These are phyloP conservation scores for Bembecia ichneumoniformis DNA, from an alignment of 2,888 invertebrate genomes.

Conservation along the genomic window DNA sequence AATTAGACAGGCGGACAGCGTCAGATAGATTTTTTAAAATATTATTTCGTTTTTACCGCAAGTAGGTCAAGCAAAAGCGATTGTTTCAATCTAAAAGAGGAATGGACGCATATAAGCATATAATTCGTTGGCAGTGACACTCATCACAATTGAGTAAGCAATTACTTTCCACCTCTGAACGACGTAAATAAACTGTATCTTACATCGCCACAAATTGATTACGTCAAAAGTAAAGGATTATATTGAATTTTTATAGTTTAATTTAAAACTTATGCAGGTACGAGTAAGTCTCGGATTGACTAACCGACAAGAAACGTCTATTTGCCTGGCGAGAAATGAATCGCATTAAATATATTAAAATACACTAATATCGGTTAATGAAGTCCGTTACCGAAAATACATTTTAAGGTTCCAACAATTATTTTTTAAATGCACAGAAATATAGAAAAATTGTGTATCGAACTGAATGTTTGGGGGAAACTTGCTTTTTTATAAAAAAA, in stretches of 20 bases:
- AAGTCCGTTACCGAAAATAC: too few species aligned
- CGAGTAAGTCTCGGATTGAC: neutral
- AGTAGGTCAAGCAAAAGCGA: conserved; percentile 29
- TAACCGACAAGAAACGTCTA: neutral
- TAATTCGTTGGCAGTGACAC: conserved; percentile 58
- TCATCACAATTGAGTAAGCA: conserved; percentile 45
- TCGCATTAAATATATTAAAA: too few species aligned
- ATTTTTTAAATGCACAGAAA: too few species aligned
- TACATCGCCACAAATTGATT: conserved; percentile 30
- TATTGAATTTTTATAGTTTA: conserved; percentile 2
- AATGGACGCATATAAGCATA: conserved; percentile 41
- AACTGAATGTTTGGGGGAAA: too few species aligned
- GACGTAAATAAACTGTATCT: too few species aligned
- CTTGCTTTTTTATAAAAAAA: too few species aligned
- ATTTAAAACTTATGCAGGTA: neutral
- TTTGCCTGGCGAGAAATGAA: too few species aligned
- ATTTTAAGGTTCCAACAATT: too few species aligned
- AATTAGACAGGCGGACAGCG: too few species aligned
- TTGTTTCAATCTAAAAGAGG: conserved; percentile 33
- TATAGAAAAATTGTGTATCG: too few species aligned
- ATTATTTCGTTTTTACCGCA: neutral
- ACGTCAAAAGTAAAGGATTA: conserved; percentile 41
- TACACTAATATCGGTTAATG: too few species aligned
- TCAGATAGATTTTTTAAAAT: too few species aligned
- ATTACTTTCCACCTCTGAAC: conserved; percentile 26